These are phyloP conservation scores for Danio rerio DNA, from an alignment of 2,113 vertebrate species.

Conservation along the genomic window DNA sequence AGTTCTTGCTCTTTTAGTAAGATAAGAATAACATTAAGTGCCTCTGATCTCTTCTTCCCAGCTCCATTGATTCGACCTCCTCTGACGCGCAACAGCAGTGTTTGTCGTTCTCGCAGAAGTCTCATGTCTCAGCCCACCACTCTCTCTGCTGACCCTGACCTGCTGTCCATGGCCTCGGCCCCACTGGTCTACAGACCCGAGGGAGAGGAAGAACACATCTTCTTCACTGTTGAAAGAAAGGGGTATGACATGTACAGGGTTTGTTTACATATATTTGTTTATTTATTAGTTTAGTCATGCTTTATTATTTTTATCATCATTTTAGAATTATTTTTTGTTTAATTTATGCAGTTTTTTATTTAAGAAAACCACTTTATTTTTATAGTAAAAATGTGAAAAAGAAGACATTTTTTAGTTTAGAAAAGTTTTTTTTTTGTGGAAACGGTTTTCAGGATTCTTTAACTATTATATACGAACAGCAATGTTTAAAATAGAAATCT, in stretches of 20 bases:
- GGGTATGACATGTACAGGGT: slow-evolving; percentile 77
- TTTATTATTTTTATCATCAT: background rate
- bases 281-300: too few relatives aligned
- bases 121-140: slow-evolving; percentile 84
- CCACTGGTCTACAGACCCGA: slow-evolving; percentile 88
- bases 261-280: background rate
- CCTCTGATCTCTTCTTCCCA: slow-evolving; percentile 24
- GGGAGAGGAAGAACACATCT: slow-evolving; percentile 90
- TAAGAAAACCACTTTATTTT: background rate
- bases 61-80: slow-evolving; percentile 76
- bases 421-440: background rate
- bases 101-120: slow-evolving; percentile 91
- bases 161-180: slow-evolving; percentile 92
- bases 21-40: background rate
- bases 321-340: background rate
- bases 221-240: slow-evolving; percentile 92
- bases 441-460: background rate
- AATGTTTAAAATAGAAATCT: background rate
- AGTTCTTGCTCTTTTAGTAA: background rate
- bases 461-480: background rate
- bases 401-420: background rate
- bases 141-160: slow-evolving; percentile 92
- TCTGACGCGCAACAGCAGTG: slow-evolving; percentile 89
- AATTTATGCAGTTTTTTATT: background rate
- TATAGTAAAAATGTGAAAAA: background rate